Conservation (phyloP, 2,797 vertebrate genomes). For the Helicolenus hilgendorfi region DNA sequence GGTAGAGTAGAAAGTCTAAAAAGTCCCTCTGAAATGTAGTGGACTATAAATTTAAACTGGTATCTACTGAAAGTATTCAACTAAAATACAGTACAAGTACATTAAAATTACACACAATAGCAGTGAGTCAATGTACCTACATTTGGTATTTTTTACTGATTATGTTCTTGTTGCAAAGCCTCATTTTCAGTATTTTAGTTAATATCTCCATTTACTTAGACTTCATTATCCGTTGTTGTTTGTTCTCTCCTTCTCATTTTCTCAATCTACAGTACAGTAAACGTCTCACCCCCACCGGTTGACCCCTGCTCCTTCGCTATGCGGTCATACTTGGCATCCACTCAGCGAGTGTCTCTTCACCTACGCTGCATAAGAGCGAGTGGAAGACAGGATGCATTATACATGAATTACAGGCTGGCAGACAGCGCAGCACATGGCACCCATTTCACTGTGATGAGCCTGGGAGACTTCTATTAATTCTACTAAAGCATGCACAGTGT, state of each 20-base stretch:
- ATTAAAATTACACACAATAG: background rate
- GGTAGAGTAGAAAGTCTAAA: background rate
- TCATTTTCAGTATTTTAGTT: background rate
- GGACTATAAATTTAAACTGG: background rate
- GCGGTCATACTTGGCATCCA: slow-evolving; percentile 69
- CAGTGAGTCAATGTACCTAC: background rate
- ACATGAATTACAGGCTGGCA: slow-evolving; percentile 81
- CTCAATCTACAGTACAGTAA: background rate
- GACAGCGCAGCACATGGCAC: slow-evolving; percentile 74
- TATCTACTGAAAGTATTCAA: background rate
- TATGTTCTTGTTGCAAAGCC: background rate
- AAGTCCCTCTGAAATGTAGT: background rate
- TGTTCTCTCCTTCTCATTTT: slow-evolving; percentile 3
- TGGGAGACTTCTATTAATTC: slow-evolving; percentile 78
- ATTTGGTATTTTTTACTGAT: background rate
- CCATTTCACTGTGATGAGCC: slow-evolving; percentile 69
- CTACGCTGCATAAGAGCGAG: slow-evolving; percentile 56
- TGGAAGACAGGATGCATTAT: slow-evolving; percentile 77
- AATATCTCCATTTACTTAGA: background rate
- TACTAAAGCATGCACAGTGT: slow-evolving; percentile 67
- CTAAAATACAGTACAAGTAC: background rate
- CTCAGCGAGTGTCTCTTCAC: slow-evolving; percentile 67
- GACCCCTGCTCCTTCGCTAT: slow-evolving; percentile 44
- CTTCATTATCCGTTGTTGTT: background rate
- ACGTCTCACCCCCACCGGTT: slow-evolving; percentile 5